Evolutionary conservation across 2,797 vertebrate genomes (phyloP).

Genomic region (Macroramphosus scolopax): DNA sequence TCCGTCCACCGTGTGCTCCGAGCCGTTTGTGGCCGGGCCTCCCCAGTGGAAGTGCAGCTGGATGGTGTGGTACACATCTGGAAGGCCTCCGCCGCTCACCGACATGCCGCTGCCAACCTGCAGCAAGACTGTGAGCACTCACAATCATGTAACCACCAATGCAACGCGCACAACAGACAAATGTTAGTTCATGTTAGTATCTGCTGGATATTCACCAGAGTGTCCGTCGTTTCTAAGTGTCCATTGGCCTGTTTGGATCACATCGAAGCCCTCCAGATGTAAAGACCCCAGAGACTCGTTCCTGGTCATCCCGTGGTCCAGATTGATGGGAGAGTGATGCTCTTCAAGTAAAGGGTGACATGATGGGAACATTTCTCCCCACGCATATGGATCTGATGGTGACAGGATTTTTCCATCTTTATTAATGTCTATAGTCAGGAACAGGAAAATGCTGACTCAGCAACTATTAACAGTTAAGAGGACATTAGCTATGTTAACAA

Average conservation of each 20-base stretch:
- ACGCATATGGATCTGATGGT: conserved; percentile 73
- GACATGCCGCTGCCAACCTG: conserved; percentile 73
- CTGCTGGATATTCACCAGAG: conserved; percentile 68
- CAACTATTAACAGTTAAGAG: too few species aligned
- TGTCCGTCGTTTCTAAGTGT: conserved; percentile 82
- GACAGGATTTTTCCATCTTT: too few species aligned
- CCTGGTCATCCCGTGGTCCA: conserved; percentile 68
- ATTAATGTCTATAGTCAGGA: too few species aligned
- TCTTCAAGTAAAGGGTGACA: conserved; percentile 72
- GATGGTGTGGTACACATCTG: conserved; percentile 72
- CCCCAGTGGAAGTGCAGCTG: conserved; percentile 92
- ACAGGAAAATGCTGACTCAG: too few species aligned
- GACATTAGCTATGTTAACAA: too few species aligned
- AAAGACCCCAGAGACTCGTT: conserved; percentile 74
- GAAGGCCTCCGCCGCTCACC: conserved; percentile 81
- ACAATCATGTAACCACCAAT: too few species aligned
- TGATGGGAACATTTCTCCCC: conserved; percentile 71
- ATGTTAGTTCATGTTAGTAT: too few species aligned
- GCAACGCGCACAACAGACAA: too few species aligned
- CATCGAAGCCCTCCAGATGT: conserved; percentile 80
- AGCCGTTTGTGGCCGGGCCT: conserved; percentile 71
- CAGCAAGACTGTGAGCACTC: conserved; percentile 74
- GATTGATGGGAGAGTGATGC: conserved; percentile 84
- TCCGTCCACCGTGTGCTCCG: conserved; percentile 82
- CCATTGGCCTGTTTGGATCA: conserved; percentile 78